These are phyloP conservation scores for Vanessa atalanta DNA, from an alignment of 1,140 invertebrate species.

Conservation along the genomic window DNA sequence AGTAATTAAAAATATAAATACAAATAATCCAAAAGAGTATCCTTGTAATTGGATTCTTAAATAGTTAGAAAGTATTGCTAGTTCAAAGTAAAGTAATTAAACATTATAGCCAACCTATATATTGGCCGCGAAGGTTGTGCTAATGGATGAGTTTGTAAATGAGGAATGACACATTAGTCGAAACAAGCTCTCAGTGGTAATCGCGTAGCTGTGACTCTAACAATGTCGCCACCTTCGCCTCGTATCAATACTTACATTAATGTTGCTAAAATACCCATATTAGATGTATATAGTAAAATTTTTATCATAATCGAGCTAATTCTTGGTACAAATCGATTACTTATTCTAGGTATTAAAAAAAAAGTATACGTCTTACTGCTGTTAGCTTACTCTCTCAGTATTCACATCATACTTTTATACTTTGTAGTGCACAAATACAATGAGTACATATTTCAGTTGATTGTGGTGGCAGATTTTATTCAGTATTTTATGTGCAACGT, in stretches of 20 bases:
- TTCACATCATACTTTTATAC: not conserved
- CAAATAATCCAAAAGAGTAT: not conserved
- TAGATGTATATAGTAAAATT: constrained; percentile 10
- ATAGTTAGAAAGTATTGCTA: no score
- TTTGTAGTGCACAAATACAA: not conserved
- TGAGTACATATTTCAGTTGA: not conserved
- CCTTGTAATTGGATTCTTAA: no score
- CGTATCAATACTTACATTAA: constrained; percentile 26
- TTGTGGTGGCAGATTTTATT: constrained; percentile 8
- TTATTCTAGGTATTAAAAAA: not conserved
- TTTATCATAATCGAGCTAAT: constrained; percentile 14
- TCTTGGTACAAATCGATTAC: constrained; percentile 16
- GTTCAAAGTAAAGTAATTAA: not conserved
- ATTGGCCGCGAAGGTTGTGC: not conserved
- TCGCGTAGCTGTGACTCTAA: not conserved
- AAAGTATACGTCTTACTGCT: not conserved
- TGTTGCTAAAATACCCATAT: constrained; percentile 1
- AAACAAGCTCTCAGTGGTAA: not conserved
- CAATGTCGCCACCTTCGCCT: constrained; percentile 18
- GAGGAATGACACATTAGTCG: not conserved
- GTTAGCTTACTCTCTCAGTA: not conserved
- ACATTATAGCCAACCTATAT: not conserved
- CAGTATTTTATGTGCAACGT: not conserved
- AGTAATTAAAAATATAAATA: no score
- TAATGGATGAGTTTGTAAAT: not conserved